Base-by-base conservation (phyloP, 2,888 invertebrate genomes). In the Ophonus ardosiacus region DNA sequence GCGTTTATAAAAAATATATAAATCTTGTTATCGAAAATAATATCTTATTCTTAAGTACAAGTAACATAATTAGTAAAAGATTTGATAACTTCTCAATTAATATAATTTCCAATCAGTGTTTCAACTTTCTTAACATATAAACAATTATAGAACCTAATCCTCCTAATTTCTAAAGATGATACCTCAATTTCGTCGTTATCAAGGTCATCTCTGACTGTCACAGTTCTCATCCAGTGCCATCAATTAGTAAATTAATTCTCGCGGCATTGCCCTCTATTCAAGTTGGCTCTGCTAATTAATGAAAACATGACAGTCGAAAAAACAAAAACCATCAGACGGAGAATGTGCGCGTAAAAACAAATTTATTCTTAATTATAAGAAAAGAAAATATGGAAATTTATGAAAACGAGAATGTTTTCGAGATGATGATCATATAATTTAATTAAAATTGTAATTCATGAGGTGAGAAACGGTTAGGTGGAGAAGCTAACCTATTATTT, bases 321-420 rank as follows among this genome's bases (percentile, higher is more conserved):
- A 68, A 68, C 68, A 68, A 68, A 18, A 63, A 63, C 21, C 13
- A 15, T 18, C 38, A 31, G 68, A 38, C 68, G 68, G 31, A 38
- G 68, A 68, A 24, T 68, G 68, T 15, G 10, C 15, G 31, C n/a
- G 38, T 68, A 24, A 38, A 68, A 68, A 68, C 68, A 68, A 68
- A 68, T 24, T 68, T 68, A 68, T 68, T 68, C 68, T 31, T 68
- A 68, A 68, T 68, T 68, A 68, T 68, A 31, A 68, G 68, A 38
- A 63, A 68, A 31, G 68, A 24, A 68, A 24, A 68, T 68, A 68
- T 68, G 68, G 24, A 38, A 68, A 68, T 68, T 68, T 68, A 68
- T 38, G 13, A 68, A 63, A 63, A 63, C 18, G 18, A 63, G 21
- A 24, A 31, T 68, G 38, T 31, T 10, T 38, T 15, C 6, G 21